phyloP scores from a whole-genome alignment of 2,797 vertebrate species.

The Acanthis flammea region DNA sequence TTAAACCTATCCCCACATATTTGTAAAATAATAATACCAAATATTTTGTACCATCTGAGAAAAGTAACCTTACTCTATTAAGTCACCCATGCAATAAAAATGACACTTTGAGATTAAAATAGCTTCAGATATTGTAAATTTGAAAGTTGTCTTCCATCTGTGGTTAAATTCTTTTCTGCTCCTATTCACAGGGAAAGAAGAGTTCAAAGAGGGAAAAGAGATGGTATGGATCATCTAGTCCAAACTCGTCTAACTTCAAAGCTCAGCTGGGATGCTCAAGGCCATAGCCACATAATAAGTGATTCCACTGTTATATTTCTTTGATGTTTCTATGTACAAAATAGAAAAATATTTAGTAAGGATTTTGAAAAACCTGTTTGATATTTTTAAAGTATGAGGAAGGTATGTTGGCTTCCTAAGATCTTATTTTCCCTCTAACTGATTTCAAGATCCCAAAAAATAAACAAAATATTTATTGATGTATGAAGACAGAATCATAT shows the following conservation, averaged over 20 bases:
- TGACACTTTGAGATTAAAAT: neutral
- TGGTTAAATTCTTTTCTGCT: neutral
- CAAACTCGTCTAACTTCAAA: neutral
- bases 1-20: neutral
- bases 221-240: neutral
- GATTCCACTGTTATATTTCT: neutral
- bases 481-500: neutral
- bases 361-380: neutral
- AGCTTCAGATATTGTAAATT: neutral
- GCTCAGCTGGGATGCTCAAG: neutral
- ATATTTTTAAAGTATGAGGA: neutral
- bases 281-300: neutral
- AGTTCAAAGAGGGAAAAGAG: neutral
- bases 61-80: neutral
- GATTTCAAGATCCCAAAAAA: neutral
- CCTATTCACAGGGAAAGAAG: neutral
- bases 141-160: neutral
- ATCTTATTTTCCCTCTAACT: neutral
- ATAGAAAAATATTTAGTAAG: neutral
- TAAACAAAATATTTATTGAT: neutral
- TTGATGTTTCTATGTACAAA: neutral
- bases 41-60: neutral
- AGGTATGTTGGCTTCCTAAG: neutral
- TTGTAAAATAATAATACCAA: neutral
- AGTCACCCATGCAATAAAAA: neutral